Percentiles rank a stretch among this genome's conserved stretches.
phyloP scores from a whole-genome alignment of 2,113 vertebrate species.

The Ranitomeya imitator region DNA sequence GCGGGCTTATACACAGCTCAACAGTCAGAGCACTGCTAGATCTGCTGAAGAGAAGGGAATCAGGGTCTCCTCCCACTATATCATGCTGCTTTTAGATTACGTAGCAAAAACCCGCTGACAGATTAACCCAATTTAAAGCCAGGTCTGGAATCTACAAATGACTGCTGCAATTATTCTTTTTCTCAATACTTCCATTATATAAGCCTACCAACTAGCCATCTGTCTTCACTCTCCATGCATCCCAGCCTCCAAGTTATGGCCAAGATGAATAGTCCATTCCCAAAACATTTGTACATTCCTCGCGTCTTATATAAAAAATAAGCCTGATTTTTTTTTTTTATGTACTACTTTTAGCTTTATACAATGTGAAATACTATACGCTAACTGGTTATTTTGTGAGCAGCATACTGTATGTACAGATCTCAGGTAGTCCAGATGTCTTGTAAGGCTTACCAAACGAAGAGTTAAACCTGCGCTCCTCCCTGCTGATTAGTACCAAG shows the following conservation, averaged over 20 bases:
- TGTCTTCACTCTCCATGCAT: background rate
- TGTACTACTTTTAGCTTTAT: conserved; percentile 2
- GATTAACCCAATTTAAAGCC: background rate
- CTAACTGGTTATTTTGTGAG: background rate
- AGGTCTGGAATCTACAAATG: background rate
- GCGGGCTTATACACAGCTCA: no score
- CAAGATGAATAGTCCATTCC: background rate
- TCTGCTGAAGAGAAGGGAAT: no score
- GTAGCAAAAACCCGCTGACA: no score
- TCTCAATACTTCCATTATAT: background rate
- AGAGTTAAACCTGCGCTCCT: background rate
- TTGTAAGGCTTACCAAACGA: background rate
- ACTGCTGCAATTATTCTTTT: background rate
- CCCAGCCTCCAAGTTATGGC: background rate
- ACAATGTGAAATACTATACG: background rate
- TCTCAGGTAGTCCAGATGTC: background rate
- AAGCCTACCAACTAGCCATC: background rate
- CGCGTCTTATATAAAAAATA: conserved; percentile 34
- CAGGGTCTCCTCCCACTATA: no score
- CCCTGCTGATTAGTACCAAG: background rate
- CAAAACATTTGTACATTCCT: conserved; percentile 37
- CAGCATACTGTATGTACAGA: background rate
- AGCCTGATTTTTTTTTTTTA: background rate
- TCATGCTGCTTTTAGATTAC: no score
- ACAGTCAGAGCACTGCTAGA: no score